Evolutionary conservation across 2,888 invertebrate species (phyloP).

Genomic region (Clepsis dumicolana): DNA sequence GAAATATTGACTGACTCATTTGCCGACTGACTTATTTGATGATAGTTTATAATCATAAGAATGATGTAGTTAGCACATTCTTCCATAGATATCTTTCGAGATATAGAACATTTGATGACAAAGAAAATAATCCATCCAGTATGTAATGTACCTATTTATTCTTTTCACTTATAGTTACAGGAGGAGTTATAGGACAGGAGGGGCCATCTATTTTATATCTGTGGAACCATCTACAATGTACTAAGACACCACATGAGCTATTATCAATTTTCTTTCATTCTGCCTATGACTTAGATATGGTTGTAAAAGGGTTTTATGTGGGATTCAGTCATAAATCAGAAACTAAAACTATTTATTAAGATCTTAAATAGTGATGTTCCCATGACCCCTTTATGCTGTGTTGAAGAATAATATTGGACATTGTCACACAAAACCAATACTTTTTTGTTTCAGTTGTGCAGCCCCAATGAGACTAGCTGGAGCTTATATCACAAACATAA

Average conservation of each 20-base stretch:
- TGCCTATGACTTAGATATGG: slow-evolving; percentile 21
- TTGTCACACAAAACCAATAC: slow-evolving; percentile 22
- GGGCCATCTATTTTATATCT: neutral
- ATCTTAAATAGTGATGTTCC: slow-evolving; percentile 10
- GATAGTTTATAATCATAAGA: neutral
- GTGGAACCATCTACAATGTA: neutral
- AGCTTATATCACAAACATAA: slow-evolving; percentile 73
- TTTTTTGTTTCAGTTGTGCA: slow-evolving; percentile 72
- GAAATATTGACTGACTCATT: neutral
- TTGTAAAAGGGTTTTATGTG: slow-evolving; percentile 24
- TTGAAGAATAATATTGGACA: slow-evolving; percentile 11
- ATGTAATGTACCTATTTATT: no score
- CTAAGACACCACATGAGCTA: neutral
- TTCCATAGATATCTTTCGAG: neutral
- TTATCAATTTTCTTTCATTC: slow-evolving; percentile 14
- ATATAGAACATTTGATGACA: neutral
- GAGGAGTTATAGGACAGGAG: no score
- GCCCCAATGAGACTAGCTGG: slow-evolving; percentile 78
- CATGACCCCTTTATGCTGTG: slow-evolving; percentile 12
- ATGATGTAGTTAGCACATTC: neutral
- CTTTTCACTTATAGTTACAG: neutral
- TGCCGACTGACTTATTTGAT: neutral
- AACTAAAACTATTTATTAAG: slow-evolving; percentile 16
- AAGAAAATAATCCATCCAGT: neutral
- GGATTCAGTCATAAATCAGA: slow-evolving; percentile 22